These are phyloP conservation scores for Fregata magnificens DNA, from an alignment of 2,113 vertebrate genomes.

Conservation along the genomic window DNA sequence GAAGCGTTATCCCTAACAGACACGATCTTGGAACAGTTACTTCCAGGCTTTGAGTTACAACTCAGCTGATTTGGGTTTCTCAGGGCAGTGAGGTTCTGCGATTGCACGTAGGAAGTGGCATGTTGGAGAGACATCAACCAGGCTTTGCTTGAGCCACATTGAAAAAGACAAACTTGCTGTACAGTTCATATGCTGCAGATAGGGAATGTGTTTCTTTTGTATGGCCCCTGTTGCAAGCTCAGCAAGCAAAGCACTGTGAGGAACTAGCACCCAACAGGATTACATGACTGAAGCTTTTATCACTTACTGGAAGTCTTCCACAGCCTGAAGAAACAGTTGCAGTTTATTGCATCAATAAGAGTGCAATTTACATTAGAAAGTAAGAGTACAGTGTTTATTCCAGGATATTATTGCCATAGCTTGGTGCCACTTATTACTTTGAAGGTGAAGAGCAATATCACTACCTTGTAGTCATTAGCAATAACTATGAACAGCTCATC, in stretches of 20 bases:
- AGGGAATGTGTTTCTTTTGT: background rate
- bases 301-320: slow-evolving; percentile 2
- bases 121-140: background rate
- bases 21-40: background rate
- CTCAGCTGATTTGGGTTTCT: background rate
- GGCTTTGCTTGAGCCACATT: background rate
- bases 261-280: background rate
- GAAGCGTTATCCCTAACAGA: background rate
- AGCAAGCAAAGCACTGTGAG: background rate
- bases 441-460: background rate
- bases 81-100: background rate
- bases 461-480: background rate
- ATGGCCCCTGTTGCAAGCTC: background rate
- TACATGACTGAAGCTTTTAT: background rate
- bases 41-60: background rate
- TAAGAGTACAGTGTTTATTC: background rate
- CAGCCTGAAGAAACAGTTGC: slow-evolving; percentile 7
- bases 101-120: accelerated
- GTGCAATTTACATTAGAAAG: slow-evolving; percentile 12
- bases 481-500: slow-evolving; percentile 11
- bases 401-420: background rate
- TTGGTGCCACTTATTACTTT: background rate
- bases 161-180: background rate
- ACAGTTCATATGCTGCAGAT: background rate
- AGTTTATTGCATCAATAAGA: slow-evolving; percentile 42